These are phyloP conservation scores for Elysia chlorotica DNA, from an alignment of 1,140 invertebrate species.

Conservation along the genomic window DNA sequence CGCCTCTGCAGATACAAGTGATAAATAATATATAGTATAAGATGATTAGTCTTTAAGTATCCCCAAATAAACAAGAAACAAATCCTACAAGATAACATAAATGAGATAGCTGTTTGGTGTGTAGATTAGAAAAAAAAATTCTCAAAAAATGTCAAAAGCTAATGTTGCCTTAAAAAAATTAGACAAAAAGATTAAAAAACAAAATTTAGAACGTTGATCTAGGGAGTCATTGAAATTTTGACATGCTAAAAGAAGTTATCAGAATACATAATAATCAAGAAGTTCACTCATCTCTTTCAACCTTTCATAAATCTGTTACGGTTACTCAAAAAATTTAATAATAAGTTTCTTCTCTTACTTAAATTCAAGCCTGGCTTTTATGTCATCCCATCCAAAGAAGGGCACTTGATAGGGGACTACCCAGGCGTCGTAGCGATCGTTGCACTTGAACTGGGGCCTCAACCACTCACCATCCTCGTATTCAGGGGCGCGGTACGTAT, in stretches of 20 bases:
- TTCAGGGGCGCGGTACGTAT: conserved; percentile 70
- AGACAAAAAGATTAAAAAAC: too few relatives aligned
- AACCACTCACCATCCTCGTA: conserved; percentile 86
- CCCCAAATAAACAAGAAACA: too few relatives aligned
- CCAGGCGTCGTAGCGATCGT: conserved; percentile 87
- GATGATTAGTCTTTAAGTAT: neutral
- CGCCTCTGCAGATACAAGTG: conserved; percentile 71
- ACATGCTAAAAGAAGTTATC: too few relatives aligned
- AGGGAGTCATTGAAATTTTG: too few relatives aligned
- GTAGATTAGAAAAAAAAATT: neutral
- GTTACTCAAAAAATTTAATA: too few relatives aligned
- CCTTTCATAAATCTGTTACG: too few relatives aligned
- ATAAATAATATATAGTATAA: neutral
- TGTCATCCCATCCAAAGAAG: conserved; percentile 95
- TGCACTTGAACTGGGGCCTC: conserved; percentile 91
- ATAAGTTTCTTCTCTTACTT: conserved; percentile 57
- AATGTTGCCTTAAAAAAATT: neutral
- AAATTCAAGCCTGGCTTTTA: conserved; percentile 68
- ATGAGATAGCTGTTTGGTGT: too few relatives aligned
- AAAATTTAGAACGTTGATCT: too few relatives aligned
- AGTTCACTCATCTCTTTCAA: too few relatives aligned
- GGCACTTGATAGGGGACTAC: conserved; percentile 92
- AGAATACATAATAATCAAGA: too few relatives aligned
- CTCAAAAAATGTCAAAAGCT: neutral
- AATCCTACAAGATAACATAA: too few relatives aligned